Evolutionary conservation across 2,888 invertebrate species (phyloP), one percentile per base, ranked within the genome.

Genomic region (Megalurothrips usitatus): DNA sequence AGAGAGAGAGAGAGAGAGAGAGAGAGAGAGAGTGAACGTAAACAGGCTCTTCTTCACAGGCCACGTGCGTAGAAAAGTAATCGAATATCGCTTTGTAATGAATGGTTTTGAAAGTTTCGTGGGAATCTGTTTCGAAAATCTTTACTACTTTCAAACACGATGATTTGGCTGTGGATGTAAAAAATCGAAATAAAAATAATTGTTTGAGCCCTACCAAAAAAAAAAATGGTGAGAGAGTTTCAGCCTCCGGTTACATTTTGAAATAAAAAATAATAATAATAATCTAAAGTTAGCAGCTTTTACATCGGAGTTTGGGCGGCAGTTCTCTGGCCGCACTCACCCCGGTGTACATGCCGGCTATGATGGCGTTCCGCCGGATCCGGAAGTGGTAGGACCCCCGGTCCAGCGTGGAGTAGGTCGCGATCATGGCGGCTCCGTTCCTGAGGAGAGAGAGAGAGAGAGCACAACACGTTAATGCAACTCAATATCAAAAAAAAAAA

Each of bases 331-430:
- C 17, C 11, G 23, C n/a, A 75, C 68, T 75, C 68, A 75, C 68
- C 68, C 68, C 68, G 10, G 68, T 75, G 68, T 75, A 75, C 68
- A 75, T 75, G 26, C 23, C 68, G 10, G 68, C 68, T n/a, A 75
- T 75, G 68, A 75, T 11, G 68, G 68, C 68, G 26, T 75, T 75
- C 26, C 68, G 9, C 11, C 68, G 68, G 23, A 75, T 75, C 26
- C 26, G 23, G 68, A 75, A 75, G 68, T 75, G 23, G 68, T 12
- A 23, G 26, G 26, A 26, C 1, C 68, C 68, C 23, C 68, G 68
- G 68, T 75, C 68, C 23, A 75, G 68, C 23, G 68, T 75, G 68
- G 23, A 26, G 68, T 75, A 75, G 26, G 68, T 75, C 11, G 68
- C 23, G 26, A 75, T 75, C 68, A 75, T 75, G 23, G 9, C 26